Conservation (phyloP, 2,797 vertebrate species). For the Astyanax mexicanus region DNA sequence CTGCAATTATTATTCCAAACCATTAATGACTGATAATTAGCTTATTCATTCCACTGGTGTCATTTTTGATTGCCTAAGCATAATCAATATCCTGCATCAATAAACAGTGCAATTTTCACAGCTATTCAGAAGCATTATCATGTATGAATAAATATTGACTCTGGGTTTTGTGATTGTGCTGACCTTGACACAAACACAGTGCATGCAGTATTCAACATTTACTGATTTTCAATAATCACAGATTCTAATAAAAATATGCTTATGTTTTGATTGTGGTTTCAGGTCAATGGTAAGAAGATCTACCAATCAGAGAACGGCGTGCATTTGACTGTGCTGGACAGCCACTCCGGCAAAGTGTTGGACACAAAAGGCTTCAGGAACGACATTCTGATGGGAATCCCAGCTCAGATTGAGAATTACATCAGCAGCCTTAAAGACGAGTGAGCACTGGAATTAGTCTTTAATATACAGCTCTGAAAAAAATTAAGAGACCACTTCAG, state of each 20-base stretch:
- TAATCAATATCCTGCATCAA: not conserved
- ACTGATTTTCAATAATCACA: not conserved
- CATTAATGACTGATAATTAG: too few species aligned
- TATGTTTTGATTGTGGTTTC: constrained; percentile 9
- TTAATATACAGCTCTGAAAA: too few species aligned
- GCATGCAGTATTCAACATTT: not conserved
- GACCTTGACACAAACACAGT: not conserved
- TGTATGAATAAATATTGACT: not conserved
- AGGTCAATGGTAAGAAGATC: constrained; percentile 87
- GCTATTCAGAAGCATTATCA: not conserved
- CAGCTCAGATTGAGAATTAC: constrained; percentile 88
- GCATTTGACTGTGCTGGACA: constrained; percentile 87
- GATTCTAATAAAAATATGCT: not conserved
- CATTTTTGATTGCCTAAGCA: too few species aligned
- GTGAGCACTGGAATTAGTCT: constrained; percentile 72
- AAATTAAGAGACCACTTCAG: too few species aligned
- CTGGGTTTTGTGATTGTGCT: not conserved
- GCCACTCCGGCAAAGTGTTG: constrained; percentile 81
- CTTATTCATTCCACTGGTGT: too few species aligned
- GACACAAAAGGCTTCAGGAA: constrained; percentile 83
- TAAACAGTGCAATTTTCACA: too few species aligned
- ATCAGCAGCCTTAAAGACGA: constrained; percentile 83
- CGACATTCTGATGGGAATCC: constrained; percentile 87
- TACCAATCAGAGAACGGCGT: constrained; percentile 89
- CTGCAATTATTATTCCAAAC: too few species aligned